A percentile compares a stretch with the other conserved stretches of the same genome.
Conservation (phyloP, 2,888 invertebrate species). For the Morpho deidamia region DNA sequence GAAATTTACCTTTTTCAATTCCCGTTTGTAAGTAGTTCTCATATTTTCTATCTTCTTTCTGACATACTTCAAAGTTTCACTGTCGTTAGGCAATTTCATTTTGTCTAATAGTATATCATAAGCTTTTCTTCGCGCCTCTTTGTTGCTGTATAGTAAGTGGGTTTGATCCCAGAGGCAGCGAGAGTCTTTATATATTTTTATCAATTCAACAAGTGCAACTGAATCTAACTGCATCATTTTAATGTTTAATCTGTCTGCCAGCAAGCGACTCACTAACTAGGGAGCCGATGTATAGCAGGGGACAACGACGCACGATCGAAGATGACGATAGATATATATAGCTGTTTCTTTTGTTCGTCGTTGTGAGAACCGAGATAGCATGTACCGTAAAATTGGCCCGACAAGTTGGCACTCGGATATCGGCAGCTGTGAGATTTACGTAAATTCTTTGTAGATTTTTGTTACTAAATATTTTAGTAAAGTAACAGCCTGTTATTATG, state of each 20-base stretch:
- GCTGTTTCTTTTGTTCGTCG: no score
- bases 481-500: no score
- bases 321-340: no score
- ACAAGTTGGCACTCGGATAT: not conserved
- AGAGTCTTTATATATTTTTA: slow-evolving; percentile 25
- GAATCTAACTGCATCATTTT: slow-evolving; percentile 17
- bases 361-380: not conserved
- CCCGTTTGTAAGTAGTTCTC: slow-evolving; percentile 26
- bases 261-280: slow-evolving; percentile 1
- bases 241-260: not conserved
- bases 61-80: slow-evolving; percentile 20
- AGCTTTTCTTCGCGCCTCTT: slow-evolving; percentile 23
- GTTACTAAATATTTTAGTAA: no score
- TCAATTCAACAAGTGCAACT: slow-evolving; percentile 20
- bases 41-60: slow-evolving; percentile 30
- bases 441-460: no score
- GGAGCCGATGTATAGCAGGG: not conserved
- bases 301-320: no score
- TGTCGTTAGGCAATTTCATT: slow-evolving; percentile 23
- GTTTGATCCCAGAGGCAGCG: slow-evolving; percentile 30
- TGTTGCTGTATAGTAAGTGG: slow-evolving; percentile 23
- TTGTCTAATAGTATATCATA: slow-evolving; percentile 27
- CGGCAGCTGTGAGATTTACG: slow-evolving; percentile 5
- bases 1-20: slow-evolving; percentile 25
- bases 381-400: not conserved